Base-by-base conservation (phyloP, 2,113 vertebrate genomes). In the Lathamus discolor region DNA sequence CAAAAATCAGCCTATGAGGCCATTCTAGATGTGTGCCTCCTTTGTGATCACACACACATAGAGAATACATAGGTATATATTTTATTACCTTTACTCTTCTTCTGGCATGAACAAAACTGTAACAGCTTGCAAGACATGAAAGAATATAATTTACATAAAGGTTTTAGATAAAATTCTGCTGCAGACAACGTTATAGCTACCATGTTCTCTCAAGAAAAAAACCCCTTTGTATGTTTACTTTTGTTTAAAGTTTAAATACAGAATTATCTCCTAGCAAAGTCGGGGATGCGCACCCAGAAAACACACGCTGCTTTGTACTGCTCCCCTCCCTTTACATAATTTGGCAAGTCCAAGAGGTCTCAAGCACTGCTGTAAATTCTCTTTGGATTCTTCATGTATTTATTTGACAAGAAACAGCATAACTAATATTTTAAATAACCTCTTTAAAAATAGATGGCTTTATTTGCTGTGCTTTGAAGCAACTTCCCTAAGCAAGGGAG, bases 301-400 rank as follows among this genome's bases (percentile, higher is more conserved):
- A 68, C 13, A 59, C 0, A 0, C 13, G 52, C 10, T 20, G 78
- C 29, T 68, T n/a, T 2, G 8, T 28, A 37, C 27, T 27, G 59
- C 46, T 55, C 33, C 64, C 35, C 61, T 73, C 64, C n/a, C 91
- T 66, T 73, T 7, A 44, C 3, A 20, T 1, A 6, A 48, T 69
- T 91, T 92, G 86, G 83, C 75, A 90, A 52, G 54, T 39, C 70
- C 70, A 88, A 92, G 86, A 95, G 79, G 75, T 73, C 63, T 90
- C 72, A 69, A 90, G 83, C 67, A 48, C 67, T 24, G 63, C 37
- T 37, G 39, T 39, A 90, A 90, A 80, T 49, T 48, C 63, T 52
- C 25, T 51, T 75, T 25, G 70, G 52, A 88, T 83, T 76, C 66
- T 91, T 46, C 33, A 13, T 1, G 4, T 72, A 79, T 83, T 92